These are phyloP conservation scores for Bibio marci DNA, from an alignment of 2,888 invertebrate genomes.

Conservation along the genomic window DNA sequence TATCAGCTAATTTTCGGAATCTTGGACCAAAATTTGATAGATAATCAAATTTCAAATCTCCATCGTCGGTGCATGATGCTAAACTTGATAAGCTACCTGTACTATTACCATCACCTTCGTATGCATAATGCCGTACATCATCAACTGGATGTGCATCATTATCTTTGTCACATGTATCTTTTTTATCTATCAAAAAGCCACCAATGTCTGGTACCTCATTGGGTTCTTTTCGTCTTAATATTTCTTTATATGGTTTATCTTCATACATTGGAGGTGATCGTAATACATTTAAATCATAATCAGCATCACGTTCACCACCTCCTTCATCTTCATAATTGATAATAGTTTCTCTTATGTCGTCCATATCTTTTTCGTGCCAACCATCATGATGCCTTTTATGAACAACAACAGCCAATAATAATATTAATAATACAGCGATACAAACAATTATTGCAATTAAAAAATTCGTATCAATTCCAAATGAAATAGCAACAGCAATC, in stretches of 20 bases:
- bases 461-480: constrained; percentile 73
- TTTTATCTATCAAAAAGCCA: constrained; percentile 77
- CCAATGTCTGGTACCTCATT: constrained; percentile 69
- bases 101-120: constrained; percentile 90
- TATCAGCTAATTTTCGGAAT: constrained; percentile 82
- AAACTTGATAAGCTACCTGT: constrained; percentile 85
- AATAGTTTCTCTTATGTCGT: constrained; percentile 93
- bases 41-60: constrained; percentile 87
- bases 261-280: constrained; percentile 29
- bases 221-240: constrained; percentile 18
- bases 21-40: constrained; percentile 90
- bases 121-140: constrained; percentile 93
- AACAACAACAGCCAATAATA: constrained; percentile 81
- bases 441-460: constrained; percentile 82
- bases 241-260: constrained; percentile 28
- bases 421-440: constrained; percentile 54
- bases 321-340: constrained; percentile 97
- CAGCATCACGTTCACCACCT: constrained; percentile 91
- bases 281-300: constrained; percentile 28
- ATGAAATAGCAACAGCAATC: constrained; percentile 58
- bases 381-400: constrained; percentile 73
- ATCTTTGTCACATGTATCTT: constrained; percentile 80
- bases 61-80: constrained; percentile 85
- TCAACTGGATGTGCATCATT: constrained; percentile 85
- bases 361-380: constrained; percentile 78